These are phyloP conservation scores for Tridacna crocea DNA, from an alignment of 2,888 invertebrate species.

Conservation along the genomic window DNA sequence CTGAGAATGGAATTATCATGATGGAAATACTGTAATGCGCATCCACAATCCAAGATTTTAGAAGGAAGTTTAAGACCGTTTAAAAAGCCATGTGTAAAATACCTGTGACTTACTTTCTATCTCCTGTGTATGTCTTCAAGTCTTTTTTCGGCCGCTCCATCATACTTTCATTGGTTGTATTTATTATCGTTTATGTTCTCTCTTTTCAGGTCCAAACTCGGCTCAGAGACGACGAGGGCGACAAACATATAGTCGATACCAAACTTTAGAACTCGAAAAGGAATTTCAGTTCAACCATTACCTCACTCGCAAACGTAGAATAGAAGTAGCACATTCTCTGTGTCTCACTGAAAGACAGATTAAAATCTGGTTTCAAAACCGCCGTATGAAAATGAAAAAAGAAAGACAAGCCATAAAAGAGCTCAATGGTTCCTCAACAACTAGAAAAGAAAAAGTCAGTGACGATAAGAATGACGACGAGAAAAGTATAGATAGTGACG, in stretches of 20 bases:
- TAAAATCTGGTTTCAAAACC: constrained; percentile 90
- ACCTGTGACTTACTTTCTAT: too few species aligned
- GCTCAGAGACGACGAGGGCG: constrained; percentile 88
- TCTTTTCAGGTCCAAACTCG: constrained; percentile 80
- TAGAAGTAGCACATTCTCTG: constrained; percentile 98
- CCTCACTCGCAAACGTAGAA: constrained; percentile 97
- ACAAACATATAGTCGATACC: constrained; percentile 98
- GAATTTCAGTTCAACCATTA: constrained; percentile 99
- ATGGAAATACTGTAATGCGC: too few species aligned
- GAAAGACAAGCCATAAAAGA: constrained; percentile 81
- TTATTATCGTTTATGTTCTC: constrained; percentile 2
- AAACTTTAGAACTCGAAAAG: constrained; percentile 98
- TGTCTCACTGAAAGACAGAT: constrained; percentile 98
- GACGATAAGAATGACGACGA: constrained; percentile 59
- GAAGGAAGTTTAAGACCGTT: too few species aligned
- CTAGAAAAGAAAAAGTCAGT: constrained; percentile 45
- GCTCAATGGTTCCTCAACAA: constrained; percentile 69
- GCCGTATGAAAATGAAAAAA: constrained; percentile 97
- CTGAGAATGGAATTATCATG: too few species aligned
- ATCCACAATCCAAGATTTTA: too few species aligned
- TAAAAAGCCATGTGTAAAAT: too few species aligned
- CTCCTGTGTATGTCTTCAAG: too few species aligned
- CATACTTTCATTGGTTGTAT: too few species aligned
- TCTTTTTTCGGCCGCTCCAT: too few species aligned
- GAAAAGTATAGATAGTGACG: constrained; percentile 69